phyloP scores from a whole-genome alignment of 2,113 vertebrate species.

The Addax nasomaculatus region DNA sequence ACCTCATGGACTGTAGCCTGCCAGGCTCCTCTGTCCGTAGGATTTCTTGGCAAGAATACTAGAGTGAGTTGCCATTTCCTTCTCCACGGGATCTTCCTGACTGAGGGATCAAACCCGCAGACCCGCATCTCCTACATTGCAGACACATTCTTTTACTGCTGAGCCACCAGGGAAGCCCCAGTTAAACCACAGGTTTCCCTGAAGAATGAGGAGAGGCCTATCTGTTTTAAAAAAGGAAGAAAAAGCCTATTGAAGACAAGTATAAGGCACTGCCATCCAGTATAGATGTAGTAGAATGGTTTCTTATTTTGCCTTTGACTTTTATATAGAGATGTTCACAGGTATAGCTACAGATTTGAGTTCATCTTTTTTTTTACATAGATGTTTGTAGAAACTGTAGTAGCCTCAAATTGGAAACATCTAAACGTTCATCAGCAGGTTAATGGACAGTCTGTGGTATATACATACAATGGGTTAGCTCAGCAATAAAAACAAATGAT shows the following conservation, averaged over 20 bases:
- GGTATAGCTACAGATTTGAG: neutral
- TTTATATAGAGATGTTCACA: neutral
- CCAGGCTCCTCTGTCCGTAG: neutral
- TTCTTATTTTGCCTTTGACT: constrained; percentile 14
- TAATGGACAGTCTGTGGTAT: neutral
- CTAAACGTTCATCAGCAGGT: neutral
- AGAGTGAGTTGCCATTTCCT: neutral
- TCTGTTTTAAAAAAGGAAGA: neutral
- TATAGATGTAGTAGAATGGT: neutral
- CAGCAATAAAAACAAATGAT: neutral
- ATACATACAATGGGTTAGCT: neutral
- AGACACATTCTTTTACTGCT: neutral
- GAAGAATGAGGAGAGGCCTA: neutral
- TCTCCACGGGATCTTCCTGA: neutral
- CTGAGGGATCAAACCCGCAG: neutral
- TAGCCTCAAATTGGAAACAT: neutral
- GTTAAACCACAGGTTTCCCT: neutral
- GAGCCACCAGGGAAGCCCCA: neutral
- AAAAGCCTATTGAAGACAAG: neutral
- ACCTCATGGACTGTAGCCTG: neutral
- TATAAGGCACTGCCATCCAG: neutral
- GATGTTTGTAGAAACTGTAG: neutral
- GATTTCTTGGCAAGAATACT: neutral
- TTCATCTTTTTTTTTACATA: neutral
- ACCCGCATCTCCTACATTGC: neutral